Conservation (phyloP, 2,888 invertebrate species). For the Schizotus pectinicornis region DNA sequence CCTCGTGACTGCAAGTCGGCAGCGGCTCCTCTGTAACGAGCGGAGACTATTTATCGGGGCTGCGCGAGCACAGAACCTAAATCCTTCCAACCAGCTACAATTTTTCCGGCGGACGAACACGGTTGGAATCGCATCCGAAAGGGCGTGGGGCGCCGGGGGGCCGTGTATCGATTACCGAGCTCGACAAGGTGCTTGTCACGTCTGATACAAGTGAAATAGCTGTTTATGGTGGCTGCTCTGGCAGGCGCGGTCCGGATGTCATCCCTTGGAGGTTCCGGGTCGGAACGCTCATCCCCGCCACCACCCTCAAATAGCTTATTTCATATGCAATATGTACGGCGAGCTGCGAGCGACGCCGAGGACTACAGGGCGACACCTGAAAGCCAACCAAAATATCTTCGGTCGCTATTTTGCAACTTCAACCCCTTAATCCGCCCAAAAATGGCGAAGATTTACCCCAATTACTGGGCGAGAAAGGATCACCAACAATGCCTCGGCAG, state of each 20-base stretch:
- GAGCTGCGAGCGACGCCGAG: conserved; percentile 1
- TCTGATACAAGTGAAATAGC: conserved; percentile 59
- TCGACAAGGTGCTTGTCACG: conserved; percentile 59
- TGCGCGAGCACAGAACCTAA: conserved; percentile 34
- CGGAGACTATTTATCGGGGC: conserved; percentile 27
- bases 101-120: conserved; percentile 51
- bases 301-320: conserved; percentile 23
- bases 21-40: conserved; percentile 7
- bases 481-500: background rate
- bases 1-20: background rate
- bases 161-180: conserved; percentile 56
- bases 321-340: conserved; percentile 23
- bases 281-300: conserved; percentile 4
- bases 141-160: conserved; percentile 38
- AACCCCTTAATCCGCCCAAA: too few species aligned
- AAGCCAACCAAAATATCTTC: background rate
- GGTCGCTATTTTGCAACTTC: too few species aligned
- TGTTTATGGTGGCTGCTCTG: conserved; percentile 55
- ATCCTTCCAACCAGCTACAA: conserved; percentile 46
- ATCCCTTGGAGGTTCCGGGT: conserved; percentile 31
- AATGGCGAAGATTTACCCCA: too few species aligned
- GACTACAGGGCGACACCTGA: background rate
- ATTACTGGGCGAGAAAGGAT: too few species aligned
- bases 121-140: conserved; percentile 45
- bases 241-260: conserved; percentile 44